Base-by-base conservation (phyloP, 2,797 vertebrate genomes). In the Myotis pilosus region DNA sequence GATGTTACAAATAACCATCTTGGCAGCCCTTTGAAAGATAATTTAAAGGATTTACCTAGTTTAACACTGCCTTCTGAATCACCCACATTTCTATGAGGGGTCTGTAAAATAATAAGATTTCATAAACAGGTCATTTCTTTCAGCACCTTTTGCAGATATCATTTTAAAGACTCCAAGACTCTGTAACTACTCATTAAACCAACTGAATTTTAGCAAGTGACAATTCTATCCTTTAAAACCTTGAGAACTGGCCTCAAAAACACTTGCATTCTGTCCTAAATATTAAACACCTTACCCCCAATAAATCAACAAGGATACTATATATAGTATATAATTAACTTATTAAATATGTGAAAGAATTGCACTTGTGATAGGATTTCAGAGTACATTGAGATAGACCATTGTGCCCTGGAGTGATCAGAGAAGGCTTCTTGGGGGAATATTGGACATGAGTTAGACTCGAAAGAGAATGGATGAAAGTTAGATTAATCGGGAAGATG, bases 11-110 rank as follows among this genome's bases (percentile, higher is more conserved):
- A 75, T 55, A 93, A 80, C 83, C 33, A n/a, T 36, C 15, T 69
- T 91, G 49, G 12, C 30, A 91, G 49, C 66, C 23, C 38, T 91
- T 91, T 68, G 49, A 93, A 91, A 91, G 79, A 85, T 68, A 74
- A 47, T 68, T 93, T 95, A 11, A 88, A 51, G 28, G 36, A 88
- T 55, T 84, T 76, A 84, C 1, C 36, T 84, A 55, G 22, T 38
- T n/a, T 92, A 79, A 60, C 15, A 30, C 74, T 86, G 47, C n/a
- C n/a, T 81, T 86, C 76, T 22, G 19, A 91, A 66, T 68, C 75
- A 90, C 90, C 38, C 28, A 47, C 22, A 81, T 76, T 51, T 89
- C 44, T 86, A 3, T 60, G 36, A 57, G 55, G 57, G 25, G 8
- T 84, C 33, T 87, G 2, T 83, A 49, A 78, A 68, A 68, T 33